phyloP scores from a whole-genome alignment of 1,140 invertebrate species.

The Ridgeia piscesae region DNA sequence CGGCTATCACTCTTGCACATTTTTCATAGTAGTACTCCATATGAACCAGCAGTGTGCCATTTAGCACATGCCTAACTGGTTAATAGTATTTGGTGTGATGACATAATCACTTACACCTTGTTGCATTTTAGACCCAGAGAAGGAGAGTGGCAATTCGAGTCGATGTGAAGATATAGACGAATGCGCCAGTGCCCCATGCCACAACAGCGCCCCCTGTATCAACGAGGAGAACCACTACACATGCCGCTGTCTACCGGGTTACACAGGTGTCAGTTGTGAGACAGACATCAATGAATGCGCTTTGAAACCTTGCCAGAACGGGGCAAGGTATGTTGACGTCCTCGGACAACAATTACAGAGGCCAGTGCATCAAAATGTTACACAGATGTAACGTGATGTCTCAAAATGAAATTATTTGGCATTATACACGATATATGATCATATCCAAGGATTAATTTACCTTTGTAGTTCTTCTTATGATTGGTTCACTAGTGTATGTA shows the following conservation, averaged over 20 bases:
- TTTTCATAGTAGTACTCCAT: too few species aligned
- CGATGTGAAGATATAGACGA: constrained; percentile 65
- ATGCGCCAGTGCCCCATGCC: constrained; percentile 67
- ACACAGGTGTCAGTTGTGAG: constrained; percentile 95
- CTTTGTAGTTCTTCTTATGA: too few species aligned
- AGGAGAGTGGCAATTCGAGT: not conserved
- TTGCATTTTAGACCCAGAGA: not conserved
- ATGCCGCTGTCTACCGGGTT: constrained; percentile 64
- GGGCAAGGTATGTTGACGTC: constrained; percentile 28
- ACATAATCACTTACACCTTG: not conserved
- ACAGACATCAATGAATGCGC: constrained; percentile 76
- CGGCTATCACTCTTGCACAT: too few species aligned
- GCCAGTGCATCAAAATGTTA: not conserved
- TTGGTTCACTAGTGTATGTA: too few species aligned
- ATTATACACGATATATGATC: constrained; percentile 13
- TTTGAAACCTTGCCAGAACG: constrained; percentile 28
- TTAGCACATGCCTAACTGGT: too few species aligned
- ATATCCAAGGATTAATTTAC: too few species aligned
- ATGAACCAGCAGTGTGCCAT: too few species aligned
- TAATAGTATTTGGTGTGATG: too few species aligned
- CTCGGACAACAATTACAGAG: constrained; percentile 27
- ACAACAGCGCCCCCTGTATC: constrained; percentile 6
- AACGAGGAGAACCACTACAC: not conserved
- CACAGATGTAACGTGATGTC: not conserved
- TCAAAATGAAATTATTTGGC: not conserved